Evolutionary conservation across 2,113 vertebrate species (phyloP), one percentile per base, ranked within the genome.

Genomic region (Austrofundulus limnaeus): DNA sequence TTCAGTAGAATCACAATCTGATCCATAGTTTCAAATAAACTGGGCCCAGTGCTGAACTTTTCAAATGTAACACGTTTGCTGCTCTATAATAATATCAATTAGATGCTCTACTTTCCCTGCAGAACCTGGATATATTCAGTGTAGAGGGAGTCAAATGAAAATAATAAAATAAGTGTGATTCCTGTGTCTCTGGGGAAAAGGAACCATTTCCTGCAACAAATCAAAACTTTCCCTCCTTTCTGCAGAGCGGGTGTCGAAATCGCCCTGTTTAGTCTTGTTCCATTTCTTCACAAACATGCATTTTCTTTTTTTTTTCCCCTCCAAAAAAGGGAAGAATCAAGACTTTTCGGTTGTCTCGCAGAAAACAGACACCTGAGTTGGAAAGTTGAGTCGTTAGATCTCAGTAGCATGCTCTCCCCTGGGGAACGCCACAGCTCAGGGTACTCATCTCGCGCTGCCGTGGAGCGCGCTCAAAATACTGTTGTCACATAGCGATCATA

Each of bases 321-420:
- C n/a, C n/a, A n/a, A 73, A 83, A 80, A 84, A 64, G 78, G 31
- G 64, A 77, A 63, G 73, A 87, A 89, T 88, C 89, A 90, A 88
- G 91, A 85, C 83, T 90, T 86, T 78, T 87, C 84, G 82, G 75
- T 86, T 86, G 88, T 89, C 84, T 88, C 66, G 16, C 70, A 69
- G 82, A 64, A 86, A 88, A 88, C 83, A 87, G 85, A 88, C 86
- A 88, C 85, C 81, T 57, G 79, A 87, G 86, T 87, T 87, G 76
- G 89, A 85, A 87, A 89, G 87, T 90, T 86, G 86, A 90, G 87
- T 71, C 57, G 77, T 91, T 78, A 90, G 88, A 90, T 90, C 88
- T 89, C 80, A 45, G 84, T 66, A 81, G 85, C 82, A 83, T 68
- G 48, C 49, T 49, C 69, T 86, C 81, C 85, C 87, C 70, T 67